Percentiles rank a stretch among this genome's conserved stretches.
These are phyloP conservation scores for Gadopsis marmoratus DNA, from an alignment of 2,797 vertebrate genomes.

Conservation along the genomic window DNA sequence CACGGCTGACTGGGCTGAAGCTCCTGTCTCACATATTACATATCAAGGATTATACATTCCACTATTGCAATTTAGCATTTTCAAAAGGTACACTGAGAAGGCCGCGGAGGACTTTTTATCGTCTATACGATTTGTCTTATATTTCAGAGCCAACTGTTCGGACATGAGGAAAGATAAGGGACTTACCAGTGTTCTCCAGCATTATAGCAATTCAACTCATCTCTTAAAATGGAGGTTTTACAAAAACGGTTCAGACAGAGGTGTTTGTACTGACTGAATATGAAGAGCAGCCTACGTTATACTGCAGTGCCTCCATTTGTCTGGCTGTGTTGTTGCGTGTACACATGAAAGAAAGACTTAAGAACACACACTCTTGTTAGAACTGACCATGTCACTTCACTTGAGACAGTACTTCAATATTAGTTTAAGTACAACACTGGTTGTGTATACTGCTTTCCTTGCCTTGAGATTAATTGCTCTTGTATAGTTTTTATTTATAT, in stretches of 20 bases:
- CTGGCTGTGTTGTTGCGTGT: background rate
- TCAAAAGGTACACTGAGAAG: background rate
- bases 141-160: background rate
- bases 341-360: background rate
- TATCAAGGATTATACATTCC: conserved; percentile 10
- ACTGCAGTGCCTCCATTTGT: background rate
- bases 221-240: background rate
- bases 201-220: no score
- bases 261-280: background rate
- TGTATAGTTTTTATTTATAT: background rate
- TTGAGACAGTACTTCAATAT: background rate
- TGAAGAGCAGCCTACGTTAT: background rate
- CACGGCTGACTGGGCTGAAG: conserved; percentile 16
- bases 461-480: background rate
- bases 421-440: no score
- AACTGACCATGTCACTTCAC: background rate
- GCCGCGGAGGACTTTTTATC: background rate
- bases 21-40: background rate
- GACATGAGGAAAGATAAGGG: background rate
- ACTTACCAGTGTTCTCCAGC: background rate
- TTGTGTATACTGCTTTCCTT: background rate
- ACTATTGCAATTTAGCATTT: background rate
- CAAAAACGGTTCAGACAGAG: background rate
- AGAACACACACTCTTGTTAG: background rate
- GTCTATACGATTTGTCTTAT: background rate